These are phyloP conservation scores for Heteromormyrus szaboi DNA, from an alignment of 2,797 vertebrate genomes.

Conservation along the genomic window DNA sequence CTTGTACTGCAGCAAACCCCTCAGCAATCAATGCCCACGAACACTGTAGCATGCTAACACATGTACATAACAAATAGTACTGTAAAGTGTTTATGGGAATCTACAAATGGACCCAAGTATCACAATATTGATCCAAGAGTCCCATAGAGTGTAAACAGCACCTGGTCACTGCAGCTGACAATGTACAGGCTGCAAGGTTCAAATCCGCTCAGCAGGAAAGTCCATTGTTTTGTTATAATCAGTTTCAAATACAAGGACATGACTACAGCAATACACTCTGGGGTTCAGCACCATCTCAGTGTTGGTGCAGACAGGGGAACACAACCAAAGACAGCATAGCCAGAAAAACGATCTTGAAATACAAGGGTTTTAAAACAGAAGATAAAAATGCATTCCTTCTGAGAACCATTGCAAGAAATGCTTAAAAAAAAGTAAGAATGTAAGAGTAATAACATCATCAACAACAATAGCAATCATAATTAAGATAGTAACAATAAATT, in stretches of 20 bases:
- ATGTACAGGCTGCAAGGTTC: constrained; percentile 26
- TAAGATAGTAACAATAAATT: constrained; percentile 30
- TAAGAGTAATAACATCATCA: constrained; percentile 40
- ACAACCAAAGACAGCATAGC: constrained; percentile 39
- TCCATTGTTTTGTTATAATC: constrained; percentile 32
- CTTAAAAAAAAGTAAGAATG: constrained; percentile 33
- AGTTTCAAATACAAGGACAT: constrained; percentile 37
- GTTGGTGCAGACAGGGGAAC: constrained; percentile 38
- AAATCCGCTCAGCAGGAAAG: constrained; percentile 44
- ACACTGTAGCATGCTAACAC: constrained; percentile 49
- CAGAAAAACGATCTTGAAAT: constrained; percentile 41
- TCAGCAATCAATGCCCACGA: constrained; percentile 41
- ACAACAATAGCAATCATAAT: constrained; percentile 37
- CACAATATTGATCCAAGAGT: constrained; percentile 38
- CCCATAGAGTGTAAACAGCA: constrained; percentile 31
- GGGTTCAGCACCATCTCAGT: constrained; percentile 41
- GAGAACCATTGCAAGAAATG: constrained; percentile 33
- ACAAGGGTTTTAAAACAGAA: constrained; percentile 22
- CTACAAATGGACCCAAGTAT: constrained; percentile 48
- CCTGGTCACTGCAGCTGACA: constrained; percentile 33
- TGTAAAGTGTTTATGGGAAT: constrained; percentile 58
- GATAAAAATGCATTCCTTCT: constrained; percentile 32
- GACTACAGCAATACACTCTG: constrained; percentile 44
- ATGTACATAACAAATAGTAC: constrained; percentile 67
- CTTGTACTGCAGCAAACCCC: constrained; percentile 40